Conservation (phyloP, 2,888 invertebrate species). For the Patella caerulea region DNA sequence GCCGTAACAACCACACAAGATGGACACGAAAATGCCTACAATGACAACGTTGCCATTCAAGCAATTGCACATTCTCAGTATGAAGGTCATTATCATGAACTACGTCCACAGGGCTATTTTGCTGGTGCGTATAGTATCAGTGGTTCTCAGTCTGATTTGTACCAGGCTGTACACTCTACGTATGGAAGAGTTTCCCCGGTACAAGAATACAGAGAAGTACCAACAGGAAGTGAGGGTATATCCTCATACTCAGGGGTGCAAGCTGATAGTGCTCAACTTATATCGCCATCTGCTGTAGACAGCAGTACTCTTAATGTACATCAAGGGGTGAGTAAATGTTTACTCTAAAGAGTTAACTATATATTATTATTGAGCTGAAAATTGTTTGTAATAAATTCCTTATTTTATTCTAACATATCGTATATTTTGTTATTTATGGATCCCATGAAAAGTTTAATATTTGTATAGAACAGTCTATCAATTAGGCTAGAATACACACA, state of each 20-base stretch:
- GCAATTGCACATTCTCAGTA: constrained; percentile 20
- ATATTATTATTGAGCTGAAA: background rate
- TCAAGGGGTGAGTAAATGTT: constrained; percentile 35
- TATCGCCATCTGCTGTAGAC: constrained; percentile 44
- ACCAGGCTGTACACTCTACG: constrained; percentile 58
- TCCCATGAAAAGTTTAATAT: no score
- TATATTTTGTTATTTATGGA: no score
- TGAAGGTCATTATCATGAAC: constrained; percentile 31
- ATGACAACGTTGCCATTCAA: constrained; percentile 15
- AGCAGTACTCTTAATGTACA: constrained; percentile 48
- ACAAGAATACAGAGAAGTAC: constrained; percentile 42
- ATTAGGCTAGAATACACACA: no score
- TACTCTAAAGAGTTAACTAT: background rate
- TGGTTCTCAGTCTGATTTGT: constrained; percentile 35
- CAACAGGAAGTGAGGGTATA: constrained; percentile 47
- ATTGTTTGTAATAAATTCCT: no score
- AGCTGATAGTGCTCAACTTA: constrained; percentile 36
- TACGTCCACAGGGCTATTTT: constrained; percentile 24
- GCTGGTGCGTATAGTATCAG: constrained; percentile 28
- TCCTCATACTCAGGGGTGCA: constrained; percentile 41
- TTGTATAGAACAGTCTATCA: no score
- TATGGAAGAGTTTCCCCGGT: constrained; percentile 48
- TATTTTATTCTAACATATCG: no score
- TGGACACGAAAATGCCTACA: constrained; percentile 19
- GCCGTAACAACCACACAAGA: constrained; percentile 18